phyloP scores from a whole-genome alignment of 2,888 invertebrate genomes.

The Drosophila acutilabella region DNA sequence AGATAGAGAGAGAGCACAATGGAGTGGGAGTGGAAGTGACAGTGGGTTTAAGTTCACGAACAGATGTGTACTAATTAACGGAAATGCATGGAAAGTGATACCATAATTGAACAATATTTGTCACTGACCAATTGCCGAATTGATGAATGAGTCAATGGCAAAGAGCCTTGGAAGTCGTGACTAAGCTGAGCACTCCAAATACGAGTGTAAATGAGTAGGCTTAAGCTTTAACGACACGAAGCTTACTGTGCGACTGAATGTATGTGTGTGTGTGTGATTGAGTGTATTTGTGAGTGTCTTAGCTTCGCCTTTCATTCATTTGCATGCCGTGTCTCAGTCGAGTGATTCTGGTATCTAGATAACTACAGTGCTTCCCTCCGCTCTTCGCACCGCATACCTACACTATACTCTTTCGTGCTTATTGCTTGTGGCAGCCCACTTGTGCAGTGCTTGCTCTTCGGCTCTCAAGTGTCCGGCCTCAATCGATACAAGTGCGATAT shows the following conservation, averaged over 20 bases:
- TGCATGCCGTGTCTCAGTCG: constrained; percentile 67
- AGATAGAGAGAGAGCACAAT: background rate
- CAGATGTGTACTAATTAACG: constrained; percentile 53
- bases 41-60: constrained; percentile 6
- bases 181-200: constrained; percentile 58
- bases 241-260: constrained; percentile 1
- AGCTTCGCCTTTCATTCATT: constrained; percentile 64
- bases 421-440: constrained; percentile 41
- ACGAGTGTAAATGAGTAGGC: constrained; percentile 60
- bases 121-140: constrained; percentile 33
- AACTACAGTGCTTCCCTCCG: constrained; percentile 6
- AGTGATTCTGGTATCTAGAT: constrained; percentile 68
- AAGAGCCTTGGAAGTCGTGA: constrained; percentile 58
- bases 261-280: constrained; percentile 14
- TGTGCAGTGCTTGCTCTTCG: constrained; percentile 47
- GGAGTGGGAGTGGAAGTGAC: background rate
- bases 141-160: constrained; percentile 48
- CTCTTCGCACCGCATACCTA: background rate
- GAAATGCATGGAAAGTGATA: constrained; percentile 49
- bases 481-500: constrained; percentile 67
- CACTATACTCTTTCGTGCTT: background rate
- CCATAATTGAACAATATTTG: constrained; percentile 26
- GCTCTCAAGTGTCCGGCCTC: constrained; percentile 66
- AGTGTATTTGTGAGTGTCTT: constrained; percentile 37
- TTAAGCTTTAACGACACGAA: constrained; percentile 35